Conservation (phyloP, 2,797 vertebrate genomes). For the Chaetophractus vellerosus region DNA sequence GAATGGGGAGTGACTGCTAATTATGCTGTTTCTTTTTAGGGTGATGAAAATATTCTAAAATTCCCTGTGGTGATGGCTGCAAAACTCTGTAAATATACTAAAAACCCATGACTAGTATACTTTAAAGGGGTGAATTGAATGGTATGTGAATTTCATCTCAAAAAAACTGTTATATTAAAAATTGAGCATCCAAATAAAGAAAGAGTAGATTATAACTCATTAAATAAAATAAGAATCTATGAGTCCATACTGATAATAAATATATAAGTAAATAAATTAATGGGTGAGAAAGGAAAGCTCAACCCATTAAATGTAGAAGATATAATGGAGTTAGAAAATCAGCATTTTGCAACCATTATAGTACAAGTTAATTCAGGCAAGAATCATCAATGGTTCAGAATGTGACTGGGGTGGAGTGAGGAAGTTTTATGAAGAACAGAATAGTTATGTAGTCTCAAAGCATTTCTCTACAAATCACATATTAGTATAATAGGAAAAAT, state of each 20-base stretch:
- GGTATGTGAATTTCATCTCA: neutral
- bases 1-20: too few species aligned
- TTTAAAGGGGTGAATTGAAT: too few species aligned
- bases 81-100: too few species aligned
- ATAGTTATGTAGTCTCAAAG: neutral
- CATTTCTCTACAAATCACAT: neutral
- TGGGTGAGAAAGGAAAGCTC: neutral
- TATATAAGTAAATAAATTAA: neutral
- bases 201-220: neutral
- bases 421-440: neutral
- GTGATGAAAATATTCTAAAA: too few species aligned
- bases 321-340: neutral
- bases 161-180: neutral
- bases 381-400: neutral
- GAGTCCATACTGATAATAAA: neutral
- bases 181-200: neutral
- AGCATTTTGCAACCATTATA: neutral
- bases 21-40: too few species aligned
- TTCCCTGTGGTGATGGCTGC: too few species aligned
- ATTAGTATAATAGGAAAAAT: neutral
- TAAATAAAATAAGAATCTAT: neutral
- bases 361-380: neutral
- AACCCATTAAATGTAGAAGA: neutral
- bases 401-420: neutral
- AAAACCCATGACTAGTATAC: too few species aligned